Percentiles rank a stretch among this genome's conserved stretches.
phyloP scores from a whole-genome alignment of 2,888 invertebrate genomes.

The Euplexia lucipara region DNA sequence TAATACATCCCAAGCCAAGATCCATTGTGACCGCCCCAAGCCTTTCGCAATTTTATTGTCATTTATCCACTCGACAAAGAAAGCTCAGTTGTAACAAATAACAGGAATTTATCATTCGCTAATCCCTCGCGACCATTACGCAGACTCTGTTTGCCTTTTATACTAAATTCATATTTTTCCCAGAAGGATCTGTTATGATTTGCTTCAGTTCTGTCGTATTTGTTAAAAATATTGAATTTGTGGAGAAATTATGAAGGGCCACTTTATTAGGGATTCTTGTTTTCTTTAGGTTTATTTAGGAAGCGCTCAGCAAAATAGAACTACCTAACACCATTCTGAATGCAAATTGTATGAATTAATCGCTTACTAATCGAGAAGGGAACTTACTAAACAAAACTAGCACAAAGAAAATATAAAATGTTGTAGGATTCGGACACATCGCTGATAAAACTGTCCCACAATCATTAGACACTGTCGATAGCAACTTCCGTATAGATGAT shows the following conservation, averaged over 20 bases:
- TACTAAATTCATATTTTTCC: constrained; percentile 69
- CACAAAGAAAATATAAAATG: constrained; percentile 7
- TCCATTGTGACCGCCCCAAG: constrained; percentile 59
- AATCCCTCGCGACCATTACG: constrained; percentile 71
- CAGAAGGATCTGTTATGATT: constrained; percentile 66
- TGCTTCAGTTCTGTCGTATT: constrained; percentile 25
- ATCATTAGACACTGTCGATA: constrained; percentile 45
- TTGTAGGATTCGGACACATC: constrained; percentile 23
- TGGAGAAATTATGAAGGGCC: constrained; percentile 6
- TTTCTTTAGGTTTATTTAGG: constrained; percentile 9
- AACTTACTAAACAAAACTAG: not conserved
- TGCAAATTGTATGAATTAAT: too few relatives aligned
- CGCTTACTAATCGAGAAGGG: too few relatives aligned
- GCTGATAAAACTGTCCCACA: constrained; percentile 20
- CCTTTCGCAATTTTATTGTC: constrained; percentile 75
- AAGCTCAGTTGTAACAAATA: constrained; percentile 72
- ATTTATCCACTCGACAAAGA: constrained; percentile 73
- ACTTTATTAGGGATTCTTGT: not conserved
- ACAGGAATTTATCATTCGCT: constrained; percentile 73
- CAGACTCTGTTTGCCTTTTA: constrained; percentile 65
- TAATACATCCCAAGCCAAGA: constrained; percentile 54
- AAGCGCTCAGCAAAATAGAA: not conserved
- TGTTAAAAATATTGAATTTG: constrained; percentile 30
- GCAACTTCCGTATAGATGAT: constrained; percentile 60
- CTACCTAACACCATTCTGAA: too few relatives aligned